Evolutionary conservation across 2,888 invertebrate genomes (phyloP).

Genomic region (Drosophila niveifrons): DNA sequence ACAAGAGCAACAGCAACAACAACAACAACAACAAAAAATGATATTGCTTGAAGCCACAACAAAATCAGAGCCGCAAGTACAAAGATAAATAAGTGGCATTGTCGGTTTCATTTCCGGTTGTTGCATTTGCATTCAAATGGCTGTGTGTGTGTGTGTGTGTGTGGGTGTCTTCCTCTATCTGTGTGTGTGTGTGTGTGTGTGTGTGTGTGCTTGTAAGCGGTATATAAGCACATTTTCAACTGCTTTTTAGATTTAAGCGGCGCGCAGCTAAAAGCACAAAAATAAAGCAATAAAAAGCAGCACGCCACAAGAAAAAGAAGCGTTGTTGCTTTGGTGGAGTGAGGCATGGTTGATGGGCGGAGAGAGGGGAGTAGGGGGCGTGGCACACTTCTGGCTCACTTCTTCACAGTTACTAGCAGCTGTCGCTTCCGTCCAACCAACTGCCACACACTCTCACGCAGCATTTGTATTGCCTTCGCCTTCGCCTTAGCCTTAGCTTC

Average conservation of each 20-base stretch:
- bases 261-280: conserved; percentile 74
- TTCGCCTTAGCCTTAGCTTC: conserved; percentile 58
- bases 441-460: conserved; percentile 5
- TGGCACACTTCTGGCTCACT: conserved; percentile 32
- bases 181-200: conserved; percentile 14
- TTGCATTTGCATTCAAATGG: conserved; percentile 78
- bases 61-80: conserved; percentile 79
- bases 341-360: too few species aligned
- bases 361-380: too few species aligned
- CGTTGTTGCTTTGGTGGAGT: not conserved
- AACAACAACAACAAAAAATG: conserved; percentile 25
- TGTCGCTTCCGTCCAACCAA: conserved; percentile 61
- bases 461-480: conserved; percentile 57
- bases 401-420: conserved; percentile 60
- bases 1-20: conserved; percentile 6
- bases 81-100: conserved; percentile 81
- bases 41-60: conserved; percentile 71
- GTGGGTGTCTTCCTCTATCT: not conserved
- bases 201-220: conserved; percentile 64
- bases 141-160: conserved; percentile 14
- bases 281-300: conserved; percentile 79
- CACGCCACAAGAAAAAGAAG: conserved; percentile 69
- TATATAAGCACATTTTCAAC: conserved; percentile 77
- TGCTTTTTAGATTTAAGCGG: conserved; percentile 76
- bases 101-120: conserved; percentile 81